Percentiles rank a stretch among this genome's conserved stretches.
Evolutionary conservation across 92 coral and sea anemone genomes (phyloP).

Genomic region (Phenganax stokvisi): DNA sequence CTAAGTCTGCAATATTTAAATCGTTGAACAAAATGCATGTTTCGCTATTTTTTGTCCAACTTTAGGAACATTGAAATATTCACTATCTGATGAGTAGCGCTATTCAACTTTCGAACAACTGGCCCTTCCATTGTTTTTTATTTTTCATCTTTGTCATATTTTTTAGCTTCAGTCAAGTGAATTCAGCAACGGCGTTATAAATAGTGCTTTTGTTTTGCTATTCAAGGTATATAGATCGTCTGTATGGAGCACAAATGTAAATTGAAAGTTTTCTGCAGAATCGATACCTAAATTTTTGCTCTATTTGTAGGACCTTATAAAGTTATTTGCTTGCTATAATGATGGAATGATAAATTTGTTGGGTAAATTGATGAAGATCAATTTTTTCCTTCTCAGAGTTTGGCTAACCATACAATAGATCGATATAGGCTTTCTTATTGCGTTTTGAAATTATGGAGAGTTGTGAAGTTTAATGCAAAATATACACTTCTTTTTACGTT

Average conservation of each 20-base stretch:
- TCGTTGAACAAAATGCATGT: no score
- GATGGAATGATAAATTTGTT: conserved; percentile 81
- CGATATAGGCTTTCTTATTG: not conserved
- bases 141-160: not conserved
- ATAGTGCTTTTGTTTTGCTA: conserved; percentile 10
- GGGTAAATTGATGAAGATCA: not conserved
- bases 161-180: conserved; percentile 27
- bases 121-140: no score
- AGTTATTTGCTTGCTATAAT: conserved; percentile 93
- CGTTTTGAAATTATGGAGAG: no score
- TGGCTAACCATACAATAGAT: not conserved
- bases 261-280: no score
- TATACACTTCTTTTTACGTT: no score
- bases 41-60: no score
- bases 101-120: no score
- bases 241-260: no score
- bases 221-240: conserved; percentile 6
- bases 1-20: no score
- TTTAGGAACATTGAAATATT: no score
- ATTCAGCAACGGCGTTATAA: conserved; percentile 36
- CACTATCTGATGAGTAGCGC: no score
- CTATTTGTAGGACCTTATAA: conserved; percentile 74
- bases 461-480: no score
- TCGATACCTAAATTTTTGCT: not conserved
- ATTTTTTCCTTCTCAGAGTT: not conserved